These are phyloP conservation scores for Drosophila littoralis DNA, from an alignment of 1,140 invertebrate genomes.

Conservation along the genomic window DNA sequence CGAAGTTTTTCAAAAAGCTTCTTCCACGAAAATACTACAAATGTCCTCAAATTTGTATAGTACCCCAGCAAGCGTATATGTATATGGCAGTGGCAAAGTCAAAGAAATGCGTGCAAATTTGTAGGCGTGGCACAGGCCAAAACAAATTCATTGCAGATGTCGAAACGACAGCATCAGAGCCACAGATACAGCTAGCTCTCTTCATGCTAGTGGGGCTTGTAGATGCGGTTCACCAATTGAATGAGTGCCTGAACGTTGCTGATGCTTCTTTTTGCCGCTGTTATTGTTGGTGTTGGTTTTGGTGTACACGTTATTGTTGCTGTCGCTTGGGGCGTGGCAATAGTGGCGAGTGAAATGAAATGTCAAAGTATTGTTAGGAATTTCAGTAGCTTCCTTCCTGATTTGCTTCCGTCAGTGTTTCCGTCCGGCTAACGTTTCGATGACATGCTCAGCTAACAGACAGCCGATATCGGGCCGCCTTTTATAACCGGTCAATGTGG, in stretches of 20 bases:
- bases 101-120: slow-evolving; percentile 27
- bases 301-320: neutral
- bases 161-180: slow-evolving; percentile 15
- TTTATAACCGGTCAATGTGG: slow-evolving; percentile 13
- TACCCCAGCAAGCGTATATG: neutral
- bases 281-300: slow-evolving; percentile 9
- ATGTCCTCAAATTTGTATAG: neutral
- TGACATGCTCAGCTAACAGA: slow-evolving; percentile 19
- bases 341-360: slow-evolving; percentile 46
- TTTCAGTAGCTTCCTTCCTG: slow-evolving; percentile 53
- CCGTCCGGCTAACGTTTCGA: slow-evolving; percentile 21
- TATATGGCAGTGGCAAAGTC: neutral
- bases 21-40: neutral
- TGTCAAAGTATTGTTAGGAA: slow-evolving; percentile 61
- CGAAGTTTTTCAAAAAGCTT: too few relatives aligned
- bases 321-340: slow-evolving; percentile 2
- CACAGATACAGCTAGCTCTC: slow-evolving; percentile 6
- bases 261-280: slow-evolving; percentile 2
- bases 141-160: slow-evolving; percentile 59
- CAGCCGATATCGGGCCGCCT: neutral
- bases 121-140: slow-evolving; percentile 31
- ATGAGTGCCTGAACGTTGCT: slow-evolving; percentile 1
- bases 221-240: slow-evolving; percentile 2
- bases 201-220: neutral
- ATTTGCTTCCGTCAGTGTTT: slow-evolving; percentile 47